Evolutionary conservation across 2,113 vertebrate species (phyloP).

Genomic region (Tinamus guttatus): DNA sequence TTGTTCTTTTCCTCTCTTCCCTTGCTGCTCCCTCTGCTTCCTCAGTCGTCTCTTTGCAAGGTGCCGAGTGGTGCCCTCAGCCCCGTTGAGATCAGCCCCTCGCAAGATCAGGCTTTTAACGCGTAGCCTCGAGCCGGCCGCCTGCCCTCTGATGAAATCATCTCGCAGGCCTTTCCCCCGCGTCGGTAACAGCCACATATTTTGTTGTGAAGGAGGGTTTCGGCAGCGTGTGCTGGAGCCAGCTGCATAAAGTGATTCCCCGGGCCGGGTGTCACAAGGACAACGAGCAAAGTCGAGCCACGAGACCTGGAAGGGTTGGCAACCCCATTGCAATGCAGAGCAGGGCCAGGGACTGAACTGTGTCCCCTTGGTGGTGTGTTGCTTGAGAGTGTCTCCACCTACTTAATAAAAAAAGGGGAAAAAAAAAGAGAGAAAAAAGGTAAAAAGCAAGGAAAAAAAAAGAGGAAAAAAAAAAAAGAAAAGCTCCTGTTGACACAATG

Average conservation of each 20-base stretch:
- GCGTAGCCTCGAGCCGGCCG: not conserved
- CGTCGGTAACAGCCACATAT: not conserved
- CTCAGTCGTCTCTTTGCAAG: not conserved
- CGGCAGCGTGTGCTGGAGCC: not conserved
- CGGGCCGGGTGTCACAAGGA: conserved; percentile 10
- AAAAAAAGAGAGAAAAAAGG: too few relatives aligned
- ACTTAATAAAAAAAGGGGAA: not conserved
- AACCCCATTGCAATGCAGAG: not conserved
- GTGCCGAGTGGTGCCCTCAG: not conserved
- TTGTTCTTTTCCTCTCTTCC: not conserved
- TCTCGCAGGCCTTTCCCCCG: conserved; percentile 17
- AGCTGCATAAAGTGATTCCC: not conserved
- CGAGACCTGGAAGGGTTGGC: not conserved
- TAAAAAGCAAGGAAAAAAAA: too few relatives aligned
- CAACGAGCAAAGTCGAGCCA: not conserved
- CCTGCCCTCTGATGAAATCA: conserved; percentile 6
- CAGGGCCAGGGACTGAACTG: not conserved
- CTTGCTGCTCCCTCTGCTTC: not conserved
- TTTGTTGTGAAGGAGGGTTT: not conserved
- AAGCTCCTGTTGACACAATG: conserved; percentile 15
- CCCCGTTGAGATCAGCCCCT: not conserved
- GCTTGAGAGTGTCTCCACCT: conserved; percentile 6
- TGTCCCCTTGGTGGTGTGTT: not conserved
- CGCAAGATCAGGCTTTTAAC: not conserved
- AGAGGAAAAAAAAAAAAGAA: not conserved